Evolutionary conservation across 2,888 invertebrate species (phyloP).

Genomic region (Clistopyga incitator): DNA sequence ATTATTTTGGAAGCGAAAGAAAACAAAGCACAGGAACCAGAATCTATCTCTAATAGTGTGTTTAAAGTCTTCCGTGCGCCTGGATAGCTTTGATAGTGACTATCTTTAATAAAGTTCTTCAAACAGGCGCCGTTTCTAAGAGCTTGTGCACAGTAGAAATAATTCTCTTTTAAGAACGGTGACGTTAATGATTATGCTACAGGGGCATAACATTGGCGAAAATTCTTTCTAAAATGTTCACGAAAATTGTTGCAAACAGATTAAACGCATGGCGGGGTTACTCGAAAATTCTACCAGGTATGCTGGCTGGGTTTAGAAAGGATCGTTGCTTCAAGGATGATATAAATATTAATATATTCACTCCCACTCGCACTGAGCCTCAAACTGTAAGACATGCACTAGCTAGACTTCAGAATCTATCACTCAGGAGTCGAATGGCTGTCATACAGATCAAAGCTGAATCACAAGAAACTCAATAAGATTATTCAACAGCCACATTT

Average conservation of each 20-base stretch:
- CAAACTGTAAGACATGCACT: too few species aligned
- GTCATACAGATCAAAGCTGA: too few species aligned
- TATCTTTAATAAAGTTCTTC: not conserved
- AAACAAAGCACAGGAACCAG: not conserved
- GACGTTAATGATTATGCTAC: not conserved
- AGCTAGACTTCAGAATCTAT: too few species aligned
- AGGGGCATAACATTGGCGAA: not conserved
- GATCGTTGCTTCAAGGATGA: not conserved
- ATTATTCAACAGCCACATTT: too few species aligned
- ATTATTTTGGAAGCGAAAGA: not conserved
- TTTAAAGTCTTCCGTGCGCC: not conserved
- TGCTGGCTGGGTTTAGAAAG: not conserved
- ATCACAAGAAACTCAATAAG: too few species aligned
- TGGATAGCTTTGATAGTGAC: not conserved
- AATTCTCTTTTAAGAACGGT: not conserved
- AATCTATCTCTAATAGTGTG: not conserved
- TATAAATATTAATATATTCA: too few species aligned
- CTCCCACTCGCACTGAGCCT: too few species aligned
- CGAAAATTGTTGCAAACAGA: not conserved
- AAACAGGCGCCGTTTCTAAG: not conserved
- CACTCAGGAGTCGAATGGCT: too few species aligned
- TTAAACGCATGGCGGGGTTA: not conserved
- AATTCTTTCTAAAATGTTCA: not conserved
- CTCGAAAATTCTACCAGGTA: not conserved
- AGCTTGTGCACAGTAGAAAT: not conserved